Conservation (phyloP, 2,113 vertebrate genomes). For the Barbus barbus region DNA sequence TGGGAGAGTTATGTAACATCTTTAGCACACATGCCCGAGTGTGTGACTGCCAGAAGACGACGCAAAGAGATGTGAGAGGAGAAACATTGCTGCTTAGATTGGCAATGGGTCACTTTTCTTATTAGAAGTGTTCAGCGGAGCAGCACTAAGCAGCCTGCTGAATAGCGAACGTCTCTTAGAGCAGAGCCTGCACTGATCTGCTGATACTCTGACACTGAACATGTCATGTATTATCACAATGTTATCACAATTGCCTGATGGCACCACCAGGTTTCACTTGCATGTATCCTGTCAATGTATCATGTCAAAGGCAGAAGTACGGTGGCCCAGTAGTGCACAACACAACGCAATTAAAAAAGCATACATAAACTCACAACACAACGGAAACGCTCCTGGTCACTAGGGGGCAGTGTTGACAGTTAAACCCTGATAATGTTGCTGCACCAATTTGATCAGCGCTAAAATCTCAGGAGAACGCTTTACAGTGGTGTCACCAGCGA, state of each 20-base stretch:
- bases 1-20: slow-evolving; percentile 79
- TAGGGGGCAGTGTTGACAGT: too few relatives aligned
- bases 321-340: too few relatives aligned
- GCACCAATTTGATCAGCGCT: too few relatives aligned
- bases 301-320: background rate
- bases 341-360: too few relatives aligned
- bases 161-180: slow-evolving; percentile 57
- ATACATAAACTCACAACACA: too few relatives aligned
- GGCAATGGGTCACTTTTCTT: slow-evolving; percentile 69
- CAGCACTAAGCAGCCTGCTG: slow-evolving; percentile 52
- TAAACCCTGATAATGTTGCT: too few relatives aligned
- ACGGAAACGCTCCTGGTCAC: too few relatives aligned
- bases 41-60: slow-evolving; percentile 77
- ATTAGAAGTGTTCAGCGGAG: slow-evolving; percentile 68
- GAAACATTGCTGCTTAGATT: slow-evolving; percentile 57
- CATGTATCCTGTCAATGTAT: background rate
- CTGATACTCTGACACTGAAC: background rate
- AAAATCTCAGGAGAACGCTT: too few relatives aligned
- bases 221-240: background rate
- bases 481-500: too few relatives aligned
- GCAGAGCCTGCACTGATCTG: slow-evolving; percentile 56
- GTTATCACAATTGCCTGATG: background rate
- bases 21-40: slow-evolving; percentile 77
- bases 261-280: background rate
- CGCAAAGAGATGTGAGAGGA: slow-evolving; percentile 53